Percentiles rank a stretch among this genome's conserved stretches.
Evolutionary conservation across 2,113 vertebrate genomes (phyloP).

Genomic region (Alouatta palliata): DNA sequence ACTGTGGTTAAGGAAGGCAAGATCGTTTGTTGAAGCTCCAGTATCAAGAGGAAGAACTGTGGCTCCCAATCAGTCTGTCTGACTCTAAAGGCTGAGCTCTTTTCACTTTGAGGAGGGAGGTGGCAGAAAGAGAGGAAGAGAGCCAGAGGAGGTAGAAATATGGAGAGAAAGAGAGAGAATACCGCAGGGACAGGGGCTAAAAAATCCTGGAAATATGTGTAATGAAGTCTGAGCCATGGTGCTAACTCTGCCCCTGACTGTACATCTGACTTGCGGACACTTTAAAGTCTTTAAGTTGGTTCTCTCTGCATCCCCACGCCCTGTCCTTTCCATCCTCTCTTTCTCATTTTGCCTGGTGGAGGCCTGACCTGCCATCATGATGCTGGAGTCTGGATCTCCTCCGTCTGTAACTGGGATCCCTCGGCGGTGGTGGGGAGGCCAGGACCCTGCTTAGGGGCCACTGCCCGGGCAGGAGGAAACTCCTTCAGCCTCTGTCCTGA

Average conservation of each 20-base stretch:
- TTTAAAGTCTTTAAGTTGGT: neutral
- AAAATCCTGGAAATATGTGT: neutral
- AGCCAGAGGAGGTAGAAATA: neutral
- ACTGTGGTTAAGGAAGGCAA: neutral
- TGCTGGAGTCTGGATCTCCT: neutral
- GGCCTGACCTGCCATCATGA: neutral
- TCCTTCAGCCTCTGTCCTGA: neutral
- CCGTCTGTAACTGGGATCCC: neutral
- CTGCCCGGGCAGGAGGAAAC: neutral
- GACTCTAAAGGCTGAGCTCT: neutral
- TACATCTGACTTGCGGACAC: too few relatives aligned
- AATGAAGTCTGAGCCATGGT: neutral
- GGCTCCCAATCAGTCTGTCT: neutral
- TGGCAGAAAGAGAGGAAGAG: neutral
- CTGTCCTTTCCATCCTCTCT: neutral
- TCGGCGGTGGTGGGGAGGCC: neutral
- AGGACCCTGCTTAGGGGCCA: neutral
- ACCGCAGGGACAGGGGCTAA: neutral
- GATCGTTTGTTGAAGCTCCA: neutral
- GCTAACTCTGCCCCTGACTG: neutral
- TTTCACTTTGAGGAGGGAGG: neutral
- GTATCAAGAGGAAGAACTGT: neutral
- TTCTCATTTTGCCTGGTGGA: neutral
- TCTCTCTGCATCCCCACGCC: accelerated
- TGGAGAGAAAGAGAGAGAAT: neutral